These are phyloP conservation scores for Embiotoca jacksoni DNA, from an alignment of 2,113 vertebrate genomes.

Conservation along the genomic window DNA sequence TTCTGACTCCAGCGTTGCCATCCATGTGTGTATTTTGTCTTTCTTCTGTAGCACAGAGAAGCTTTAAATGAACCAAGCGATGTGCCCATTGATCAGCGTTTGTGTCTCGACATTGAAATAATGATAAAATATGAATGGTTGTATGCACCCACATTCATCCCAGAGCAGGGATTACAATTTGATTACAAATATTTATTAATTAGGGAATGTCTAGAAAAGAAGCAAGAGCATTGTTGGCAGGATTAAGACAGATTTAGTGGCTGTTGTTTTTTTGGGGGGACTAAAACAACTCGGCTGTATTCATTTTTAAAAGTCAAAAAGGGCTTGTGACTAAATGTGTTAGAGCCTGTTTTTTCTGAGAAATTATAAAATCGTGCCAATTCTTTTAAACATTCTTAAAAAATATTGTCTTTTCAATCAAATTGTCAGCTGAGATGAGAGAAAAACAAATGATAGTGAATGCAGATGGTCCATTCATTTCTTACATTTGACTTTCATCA, in stretches of 20 bases:
- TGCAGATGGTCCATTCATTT: no score
- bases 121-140: conserved; percentile 36
- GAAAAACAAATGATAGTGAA: no score
- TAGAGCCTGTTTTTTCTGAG: background rate
- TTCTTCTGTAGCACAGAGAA: background rate
- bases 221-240: conserved; percentile 43
- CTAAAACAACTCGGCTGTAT: conserved; percentile 23
- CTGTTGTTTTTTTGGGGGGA: conserved; percentile 36
- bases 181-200: conserved; percentile 68
- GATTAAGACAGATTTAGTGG: conserved; percentile 67
- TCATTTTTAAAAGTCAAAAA: conserved; percentile 5
- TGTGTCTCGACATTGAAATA: conserved; percentile 32
- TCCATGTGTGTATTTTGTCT: background rate
- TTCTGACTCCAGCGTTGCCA: background rate
- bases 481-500: no score
- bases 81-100: background rate
- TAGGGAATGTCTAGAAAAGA: conserved; percentile 51
- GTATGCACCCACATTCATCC: conserved; percentile 12
- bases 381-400: no score
- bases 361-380: background rate
- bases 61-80: background rate
- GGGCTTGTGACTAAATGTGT: background rate
- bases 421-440: no score
- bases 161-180: conserved; percentile 63
- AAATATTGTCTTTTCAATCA: no score